phyloP scores from a whole-genome alignment of 2,113 vertebrate species.

The Hiodon alosoides region DNA sequence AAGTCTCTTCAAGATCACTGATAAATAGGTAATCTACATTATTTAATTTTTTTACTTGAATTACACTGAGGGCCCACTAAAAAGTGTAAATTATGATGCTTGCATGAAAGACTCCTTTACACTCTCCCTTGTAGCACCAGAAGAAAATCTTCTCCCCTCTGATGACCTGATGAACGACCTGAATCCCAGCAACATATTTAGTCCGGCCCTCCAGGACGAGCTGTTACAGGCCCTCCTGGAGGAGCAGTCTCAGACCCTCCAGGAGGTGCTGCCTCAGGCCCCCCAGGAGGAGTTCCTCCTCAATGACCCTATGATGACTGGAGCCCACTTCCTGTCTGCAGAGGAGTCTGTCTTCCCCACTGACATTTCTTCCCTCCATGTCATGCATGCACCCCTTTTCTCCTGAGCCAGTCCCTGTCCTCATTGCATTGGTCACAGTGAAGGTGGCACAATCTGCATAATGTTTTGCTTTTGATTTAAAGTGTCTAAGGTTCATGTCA shows the following conservation, averaged over 20 bases:
- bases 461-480: not conserved
- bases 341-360: not conserved
- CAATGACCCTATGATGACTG: not conserved
- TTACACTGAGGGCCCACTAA: too few species aligned
- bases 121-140: not conserved
- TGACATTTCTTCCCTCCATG: not conserved
- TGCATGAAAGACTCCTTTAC: not conserved
- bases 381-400: not conserved
- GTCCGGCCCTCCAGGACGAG: not conserved
- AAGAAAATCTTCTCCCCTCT: not conserved
- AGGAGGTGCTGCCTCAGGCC: not conserved
- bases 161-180: conserved; percentile 3
- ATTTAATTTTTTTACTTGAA: too few species aligned
- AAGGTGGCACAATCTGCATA: not conserved
- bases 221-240: not conserved
- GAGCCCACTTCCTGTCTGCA: not conserved
- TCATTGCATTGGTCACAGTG: not conserved
- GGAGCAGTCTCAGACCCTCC: not conserved
- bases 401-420: not conserved
- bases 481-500: too few species aligned
- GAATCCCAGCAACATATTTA: not conserved
- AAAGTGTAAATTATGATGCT: too few species aligned
- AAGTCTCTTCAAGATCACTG: too few species aligned
- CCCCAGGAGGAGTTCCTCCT: not conserved
- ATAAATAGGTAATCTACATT: too few species aligned